phyloP scores from a whole-genome alignment of 2,113 vertebrate species.

The Muscicapa adusta region DNA sequence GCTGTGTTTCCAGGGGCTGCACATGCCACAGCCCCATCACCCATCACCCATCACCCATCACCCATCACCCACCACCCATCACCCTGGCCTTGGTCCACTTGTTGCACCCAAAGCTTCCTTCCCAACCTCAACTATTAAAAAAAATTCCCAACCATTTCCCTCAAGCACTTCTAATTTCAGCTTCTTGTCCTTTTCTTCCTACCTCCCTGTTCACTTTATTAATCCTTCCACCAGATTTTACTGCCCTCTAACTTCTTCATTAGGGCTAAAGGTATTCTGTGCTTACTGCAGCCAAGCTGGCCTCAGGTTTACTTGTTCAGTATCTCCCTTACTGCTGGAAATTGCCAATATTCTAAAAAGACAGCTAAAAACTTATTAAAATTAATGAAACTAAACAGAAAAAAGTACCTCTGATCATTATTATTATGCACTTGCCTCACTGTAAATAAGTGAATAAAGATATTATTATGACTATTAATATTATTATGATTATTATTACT shows the following conservation, averaged over 20 bases:
- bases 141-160: rapidly evolving
- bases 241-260: not conserved
- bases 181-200: not conserved
- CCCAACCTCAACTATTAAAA: not conserved
- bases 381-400: conserved; percentile 18
- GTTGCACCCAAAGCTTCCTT: rapidly evolving
- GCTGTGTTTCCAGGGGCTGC: rapidly evolving
- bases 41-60: too few species aligned
- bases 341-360: not conserved
- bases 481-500: conserved; percentile 8
- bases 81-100: rapidly evolving
- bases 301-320: not conserved
- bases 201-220: not conserved
- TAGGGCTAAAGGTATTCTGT: not conserved
- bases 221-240: not conserved
- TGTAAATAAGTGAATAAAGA: conserved; percentile 23
- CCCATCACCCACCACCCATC: rapidly evolving
- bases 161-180: not conserved
- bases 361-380: conserved; percentile 5
- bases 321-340: not conserved
- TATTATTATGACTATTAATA: not conserved
- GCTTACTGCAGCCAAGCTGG: not conserved
- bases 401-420: not conserved
- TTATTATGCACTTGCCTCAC: not conserved
- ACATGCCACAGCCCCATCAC: rapidly evolving